A percentile compares a stretch with the other conserved stretches of the same genome.
phyloP scores from a whole-genome alignment of 2,888 invertebrate species.

The Campoletis raptor region DNA sequence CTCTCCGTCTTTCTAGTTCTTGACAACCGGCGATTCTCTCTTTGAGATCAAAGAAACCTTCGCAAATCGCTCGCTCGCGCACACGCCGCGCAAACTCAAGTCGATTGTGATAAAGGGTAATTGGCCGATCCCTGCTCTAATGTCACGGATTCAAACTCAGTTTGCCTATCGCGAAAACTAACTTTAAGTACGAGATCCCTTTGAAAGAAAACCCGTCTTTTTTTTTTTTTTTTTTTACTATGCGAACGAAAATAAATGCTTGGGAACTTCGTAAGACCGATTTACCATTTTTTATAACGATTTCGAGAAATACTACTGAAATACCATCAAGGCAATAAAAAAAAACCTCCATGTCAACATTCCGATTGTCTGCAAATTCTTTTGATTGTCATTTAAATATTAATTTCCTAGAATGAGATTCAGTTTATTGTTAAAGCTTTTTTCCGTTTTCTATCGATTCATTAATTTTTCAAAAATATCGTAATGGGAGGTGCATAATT shows the following conservation, averaged over 20 bases:
- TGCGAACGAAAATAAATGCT: neutral
- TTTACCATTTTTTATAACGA: neutral
- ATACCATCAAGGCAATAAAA: neutral
- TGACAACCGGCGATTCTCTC: conserved; percentile 56
- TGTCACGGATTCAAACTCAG: conserved; percentile 62
- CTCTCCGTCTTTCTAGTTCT: neutral
- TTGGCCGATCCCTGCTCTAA: conserved; percentile 60
- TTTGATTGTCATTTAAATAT: neutral
- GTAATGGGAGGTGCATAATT: neutral
- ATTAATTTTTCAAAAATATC: neutral
- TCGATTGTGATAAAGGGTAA: conserved; percentile 63
- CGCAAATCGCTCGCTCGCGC: conserved; percentile 20
- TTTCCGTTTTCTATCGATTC: neutral
- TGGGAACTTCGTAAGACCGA: neutral
- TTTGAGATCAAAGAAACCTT: conserved; percentile 62
- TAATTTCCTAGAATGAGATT: neutral
- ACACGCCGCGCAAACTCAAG: conserved; percentile 33
- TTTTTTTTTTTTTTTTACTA: neutral
- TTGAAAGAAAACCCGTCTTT: conserved; percentile 3
- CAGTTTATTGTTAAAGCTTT: neutral
- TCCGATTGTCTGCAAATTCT: too few species aligned
- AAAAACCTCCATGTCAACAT: neutral
- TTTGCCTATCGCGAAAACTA: conserved; percentile 20
- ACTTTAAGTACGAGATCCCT: neutral
- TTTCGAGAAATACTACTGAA: neutral